Evolutionary conservation across 2,113 vertebrate species (phyloP).

Genomic region (Ia io): DNA sequence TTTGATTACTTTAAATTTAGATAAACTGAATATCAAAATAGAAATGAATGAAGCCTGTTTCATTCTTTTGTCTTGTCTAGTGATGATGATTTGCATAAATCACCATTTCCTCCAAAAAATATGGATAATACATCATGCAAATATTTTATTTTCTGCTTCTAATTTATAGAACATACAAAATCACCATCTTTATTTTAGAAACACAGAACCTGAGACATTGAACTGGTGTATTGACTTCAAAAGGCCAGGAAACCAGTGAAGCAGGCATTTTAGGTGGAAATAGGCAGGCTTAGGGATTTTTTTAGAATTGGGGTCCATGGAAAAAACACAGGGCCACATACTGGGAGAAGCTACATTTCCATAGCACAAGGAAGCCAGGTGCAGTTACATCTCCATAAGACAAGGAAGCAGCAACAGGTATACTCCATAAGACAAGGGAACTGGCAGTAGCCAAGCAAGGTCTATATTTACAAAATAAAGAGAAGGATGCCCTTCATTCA

Average conservation of each 20-base stretch:
- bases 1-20: slow-evolving; percentile 50
- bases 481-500: too few relatives aligned
- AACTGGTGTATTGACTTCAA: neutral
- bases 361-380: too few relatives aligned
- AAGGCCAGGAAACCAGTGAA: neutral
- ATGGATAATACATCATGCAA: neutral
- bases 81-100: slow-evolving; percentile 4
- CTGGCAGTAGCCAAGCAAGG: too few relatives aligned
- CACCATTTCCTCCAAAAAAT: neutral
- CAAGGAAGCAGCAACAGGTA: too few relatives aligned
- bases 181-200: neutral
- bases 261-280: too few relatives aligned
- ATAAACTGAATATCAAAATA: slow-evolving; percentile 7
- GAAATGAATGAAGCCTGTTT: neutral
- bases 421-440: too few relatives aligned
- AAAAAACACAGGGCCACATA: too few relatives aligned
- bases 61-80: slow-evolving; percentile 15
- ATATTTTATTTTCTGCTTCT: neutral
- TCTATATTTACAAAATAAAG: too few relatives aligned
- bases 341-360: too few relatives aligned
- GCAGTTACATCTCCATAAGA: too few relatives aligned
- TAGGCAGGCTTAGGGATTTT: too few relatives aligned
- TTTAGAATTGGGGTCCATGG: too few relatives aligned
- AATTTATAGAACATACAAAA: neutral
- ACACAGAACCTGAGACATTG: neutral